These are phyloP conservation scores for Eilema sororculum DNA, from an alignment of 2,888 invertebrate species.

Conservation along the genomic window DNA sequence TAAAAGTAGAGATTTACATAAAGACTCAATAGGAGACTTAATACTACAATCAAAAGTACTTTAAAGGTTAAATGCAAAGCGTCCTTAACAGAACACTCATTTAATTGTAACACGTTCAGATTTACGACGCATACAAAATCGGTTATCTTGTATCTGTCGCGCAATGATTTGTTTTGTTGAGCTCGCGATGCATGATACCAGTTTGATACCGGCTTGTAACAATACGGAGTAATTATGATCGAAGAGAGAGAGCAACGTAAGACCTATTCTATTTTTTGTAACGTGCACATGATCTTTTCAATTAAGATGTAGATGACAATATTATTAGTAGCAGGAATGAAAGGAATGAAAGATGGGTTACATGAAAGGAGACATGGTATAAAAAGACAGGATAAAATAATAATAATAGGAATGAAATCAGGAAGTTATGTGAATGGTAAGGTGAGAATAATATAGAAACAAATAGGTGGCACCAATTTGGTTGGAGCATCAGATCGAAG, in stretches of 20 bases:
- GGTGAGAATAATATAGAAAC: not conserved
- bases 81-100: conserved; percentile 57
- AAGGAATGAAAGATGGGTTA: not conserved
- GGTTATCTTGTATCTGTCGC: conserved; percentile 74
- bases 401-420: not conserved
- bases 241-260: conserved; percentile 25
- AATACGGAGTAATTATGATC: conserved; percentile 54
- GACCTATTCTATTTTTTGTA: not conserved
- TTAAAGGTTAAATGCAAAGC: conserved; percentile 33
- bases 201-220: conserved; percentile 41
- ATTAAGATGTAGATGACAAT: not conserved
- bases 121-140: conserved; percentile 73
- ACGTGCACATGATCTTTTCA: not conserved
- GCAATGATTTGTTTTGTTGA: conserved; percentile 71
- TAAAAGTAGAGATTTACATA: no score
- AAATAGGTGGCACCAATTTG: not conserved
- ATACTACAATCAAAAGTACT: not conserved
- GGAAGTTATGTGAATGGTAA: not conserved
- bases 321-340: not conserved
- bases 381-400: not conserved
- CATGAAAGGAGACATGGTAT: not conserved
- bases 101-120: conserved; percentile 74
- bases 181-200: conserved; percentile 62
- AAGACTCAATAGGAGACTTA: not conserved
- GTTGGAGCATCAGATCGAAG: not conserved